Evolutionary conservation across 92 coral and sea anemone genomes (phyloP), one percentile per base, ranked within the genome.

Genomic region (Chrysogorgia sp.): DNA sequence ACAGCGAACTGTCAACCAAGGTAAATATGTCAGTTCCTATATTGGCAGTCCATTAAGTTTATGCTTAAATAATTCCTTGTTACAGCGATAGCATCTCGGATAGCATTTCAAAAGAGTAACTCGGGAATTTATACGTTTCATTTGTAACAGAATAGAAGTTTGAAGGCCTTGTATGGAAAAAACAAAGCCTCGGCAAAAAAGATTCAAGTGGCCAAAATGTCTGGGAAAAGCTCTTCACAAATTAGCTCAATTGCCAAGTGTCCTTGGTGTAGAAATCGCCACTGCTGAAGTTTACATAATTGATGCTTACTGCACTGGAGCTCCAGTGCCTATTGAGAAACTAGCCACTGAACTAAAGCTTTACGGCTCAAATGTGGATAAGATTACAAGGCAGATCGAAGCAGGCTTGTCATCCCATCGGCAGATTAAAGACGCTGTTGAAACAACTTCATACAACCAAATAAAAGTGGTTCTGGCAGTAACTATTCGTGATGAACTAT

Each of bases 201-300:
- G 56, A 70, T 65, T 34, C 66, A 34, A 29, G 69, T 41, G 7
- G 58, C 40, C 0, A 40, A 68, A 47, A 63, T 72, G 76, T 58
- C 69, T 62, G 76, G 30, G 24, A 70, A 68, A 33, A 74, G 72
- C 25, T 33, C 35, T 49, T 21, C 77, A 24, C 25, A 26, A 23
- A 58, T 68, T 31, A 35, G 53, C 20, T 8, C 35, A 5, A 57
- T 81, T 63, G 70, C 79, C 50, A 17, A n/a, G 52, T 3, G 45
- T 35, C 17, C 45, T 67, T 24, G 1, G 19, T 35, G 26, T 65
- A 26, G 76, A 68, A 67, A 55, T 31, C 21, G 61, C 83, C 24
- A 78, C 83, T 2, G 83, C 83, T 8, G 83, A 78, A 41, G 83
- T 78, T 10, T 63, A 78, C 41, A 25, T 56, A 13, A 63, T 63